Conservation (phyloP, 2,113 vertebrate species). For the Corythornis cristatus region DNA sequence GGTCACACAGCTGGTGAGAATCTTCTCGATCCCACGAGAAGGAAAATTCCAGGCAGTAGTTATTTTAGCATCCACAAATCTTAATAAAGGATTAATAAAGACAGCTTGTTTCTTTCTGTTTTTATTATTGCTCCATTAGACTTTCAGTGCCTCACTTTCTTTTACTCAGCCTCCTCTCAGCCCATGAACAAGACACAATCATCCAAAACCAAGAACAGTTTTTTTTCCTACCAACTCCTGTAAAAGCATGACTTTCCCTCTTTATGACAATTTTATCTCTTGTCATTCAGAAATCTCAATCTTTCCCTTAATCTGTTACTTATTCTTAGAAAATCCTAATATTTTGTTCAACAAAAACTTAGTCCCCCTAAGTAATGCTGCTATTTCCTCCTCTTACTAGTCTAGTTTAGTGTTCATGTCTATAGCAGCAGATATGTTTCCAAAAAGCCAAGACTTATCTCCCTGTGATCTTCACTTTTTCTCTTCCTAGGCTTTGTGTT, state of each 20-base stretch:
- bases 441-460: neutral
- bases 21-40: too few relatives aligned
- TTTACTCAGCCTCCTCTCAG: neutral
- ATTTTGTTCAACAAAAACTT: neutral
- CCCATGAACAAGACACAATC: neutral
- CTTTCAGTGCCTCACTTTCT: neutral
- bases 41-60: too few relatives aligned
- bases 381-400: neutral
- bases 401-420: neutral
- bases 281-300: neutral
- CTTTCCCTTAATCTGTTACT: neutral
- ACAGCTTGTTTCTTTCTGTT: neutral
- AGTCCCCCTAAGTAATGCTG: neutral
- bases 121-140: slow-evolving; percentile 2
- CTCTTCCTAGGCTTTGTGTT: neutral
- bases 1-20: too few relatives aligned
- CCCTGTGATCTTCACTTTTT: neutral
- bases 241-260: neutral
- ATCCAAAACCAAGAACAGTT: accelerated
- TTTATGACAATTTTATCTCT: neutral
- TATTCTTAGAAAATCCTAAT: neutral
- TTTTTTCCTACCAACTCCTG: neutral
- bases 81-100: slow-evolving; percentile 47
- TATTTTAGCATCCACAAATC: too few relatives aligned
- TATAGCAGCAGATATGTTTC: neutral